Evolutionary conservation across 2,113 vertebrate genomes (phyloP), one percentile per base, ranked within the genome.

Genomic region (Erinaceus europaeus): DNA sequence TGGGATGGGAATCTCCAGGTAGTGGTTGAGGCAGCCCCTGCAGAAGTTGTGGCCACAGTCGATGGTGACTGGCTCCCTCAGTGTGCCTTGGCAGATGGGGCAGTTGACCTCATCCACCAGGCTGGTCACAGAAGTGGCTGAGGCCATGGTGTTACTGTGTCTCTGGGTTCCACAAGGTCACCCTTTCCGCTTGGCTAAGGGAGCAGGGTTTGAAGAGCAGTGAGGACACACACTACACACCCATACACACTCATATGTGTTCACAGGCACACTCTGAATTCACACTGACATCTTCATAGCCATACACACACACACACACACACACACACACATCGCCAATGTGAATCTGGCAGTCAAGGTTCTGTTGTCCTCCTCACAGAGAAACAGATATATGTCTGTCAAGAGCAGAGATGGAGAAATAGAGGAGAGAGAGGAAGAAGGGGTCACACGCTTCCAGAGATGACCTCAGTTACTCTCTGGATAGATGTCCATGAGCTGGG

Each of bases 31-130:
- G 93, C 98, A 99, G 79, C 82, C 93, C 89, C 97, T 97, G 95
- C 98, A 99, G 97, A 98, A 99, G 95, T 98, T 99, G 97, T 99
- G 98, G 2, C 98, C 98, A 32, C 98, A 99, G 23, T 98, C 98
- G 46, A 98, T 98, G 90, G 98, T 99, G 89, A 98, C 98, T 0
- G 98, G 98, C 62, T 98, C 98, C 27, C 96, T 96, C 12, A 98
- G 97, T 6, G 98, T 96, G 21, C 98, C 98, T 83, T 98, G 97
- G 92, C 98, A 99, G 92, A 99, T 98, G 7, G 98, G 98, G 92
- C 98, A 99, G 95, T 97, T 97, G 72, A 99, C 98, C 93, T 98
- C 98, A 78, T 98, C 98, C 1, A 86, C 84, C 83, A 97, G 84
- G 72, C 91, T 96, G 84, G 73, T 94, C 5, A 98, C 96, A 2